Evolutionary conservation across 2,797 vertebrate species (phyloP).

Genomic region (Thripadectes ignobilis): DNA sequence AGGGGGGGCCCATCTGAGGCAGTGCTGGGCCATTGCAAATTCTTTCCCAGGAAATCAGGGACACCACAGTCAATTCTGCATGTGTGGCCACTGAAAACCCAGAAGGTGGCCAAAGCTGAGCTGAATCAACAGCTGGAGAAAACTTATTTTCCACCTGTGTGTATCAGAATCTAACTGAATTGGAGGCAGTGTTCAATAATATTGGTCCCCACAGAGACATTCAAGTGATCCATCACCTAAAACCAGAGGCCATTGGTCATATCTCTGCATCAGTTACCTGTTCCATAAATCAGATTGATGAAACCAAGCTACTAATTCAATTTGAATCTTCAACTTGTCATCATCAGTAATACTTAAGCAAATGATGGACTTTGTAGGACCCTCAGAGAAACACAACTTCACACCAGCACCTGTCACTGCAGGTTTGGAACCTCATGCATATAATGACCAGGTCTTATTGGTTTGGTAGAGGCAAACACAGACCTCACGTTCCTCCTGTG

Average conservation of each 20-base stretch:
- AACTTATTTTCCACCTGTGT: neutral
- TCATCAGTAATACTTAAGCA: neutral
- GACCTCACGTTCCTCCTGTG: neutral
- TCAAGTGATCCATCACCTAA: neutral
- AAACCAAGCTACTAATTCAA: neutral
- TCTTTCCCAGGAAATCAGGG: neutral
- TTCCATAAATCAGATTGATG: neutral
- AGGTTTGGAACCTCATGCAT: neutral
- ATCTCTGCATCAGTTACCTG: neutral
- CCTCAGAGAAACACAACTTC: neutral
- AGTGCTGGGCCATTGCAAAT: neutral
- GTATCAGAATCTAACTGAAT: neutral
- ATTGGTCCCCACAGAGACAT: neutral
- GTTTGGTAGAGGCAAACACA: neutral
- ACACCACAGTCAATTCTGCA: neutral
- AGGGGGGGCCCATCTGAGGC: rapidly evolving
- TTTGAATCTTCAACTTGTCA: neutral
- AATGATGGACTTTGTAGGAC: neutral
- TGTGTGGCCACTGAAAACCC: neutral
- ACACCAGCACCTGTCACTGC: neutral
- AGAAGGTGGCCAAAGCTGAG: neutral
- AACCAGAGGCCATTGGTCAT: neutral
- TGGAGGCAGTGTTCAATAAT: neutral
- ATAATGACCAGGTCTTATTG: neutral
- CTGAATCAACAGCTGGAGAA: neutral